Evolutionary conservation across 2,113 vertebrate species (phyloP).

Genomic region (Anolis carolinensis): DNA sequence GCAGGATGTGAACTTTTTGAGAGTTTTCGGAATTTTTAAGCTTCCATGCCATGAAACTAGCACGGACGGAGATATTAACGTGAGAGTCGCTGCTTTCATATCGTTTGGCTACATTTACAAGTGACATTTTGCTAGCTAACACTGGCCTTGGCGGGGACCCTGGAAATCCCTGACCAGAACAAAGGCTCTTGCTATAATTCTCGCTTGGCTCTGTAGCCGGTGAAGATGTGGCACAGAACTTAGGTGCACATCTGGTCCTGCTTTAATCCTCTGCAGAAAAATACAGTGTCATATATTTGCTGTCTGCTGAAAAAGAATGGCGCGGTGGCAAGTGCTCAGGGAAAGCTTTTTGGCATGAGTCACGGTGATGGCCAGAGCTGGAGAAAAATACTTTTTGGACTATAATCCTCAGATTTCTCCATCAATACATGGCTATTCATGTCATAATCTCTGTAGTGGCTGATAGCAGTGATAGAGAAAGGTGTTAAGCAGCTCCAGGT

Average conservation of each 20-base stretch:
- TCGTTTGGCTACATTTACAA: not conserved
- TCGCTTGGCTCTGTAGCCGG: not conserved
- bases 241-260: conserved; percentile 10
- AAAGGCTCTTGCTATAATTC: conserved; percentile 4
- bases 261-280: not conserved
- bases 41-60: not conserved
- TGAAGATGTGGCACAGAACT: conserved; percentile 3
- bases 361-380: not conserved
- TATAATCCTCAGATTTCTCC: not conserved
- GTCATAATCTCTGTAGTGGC: too few species aligned
- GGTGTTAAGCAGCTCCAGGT: too few species aligned
- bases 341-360: not conserved
- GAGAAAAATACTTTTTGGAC: not conserved
- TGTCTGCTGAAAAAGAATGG: not conserved
- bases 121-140: not conserved
- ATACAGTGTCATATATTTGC: not conserved
- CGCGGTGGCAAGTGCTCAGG: too few species aligned
- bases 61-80: not conserved
- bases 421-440: not conserved
- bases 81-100: not conserved
- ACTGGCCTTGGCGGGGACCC: not conserved
- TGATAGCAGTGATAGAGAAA: too few species aligned
- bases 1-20: not conserved
- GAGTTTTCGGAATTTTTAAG: not conserved
- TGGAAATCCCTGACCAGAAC: not conserved